Conservation (phyloP, 2,797 vertebrate genomes). For the Pogoniulus pusillus region DNA sequence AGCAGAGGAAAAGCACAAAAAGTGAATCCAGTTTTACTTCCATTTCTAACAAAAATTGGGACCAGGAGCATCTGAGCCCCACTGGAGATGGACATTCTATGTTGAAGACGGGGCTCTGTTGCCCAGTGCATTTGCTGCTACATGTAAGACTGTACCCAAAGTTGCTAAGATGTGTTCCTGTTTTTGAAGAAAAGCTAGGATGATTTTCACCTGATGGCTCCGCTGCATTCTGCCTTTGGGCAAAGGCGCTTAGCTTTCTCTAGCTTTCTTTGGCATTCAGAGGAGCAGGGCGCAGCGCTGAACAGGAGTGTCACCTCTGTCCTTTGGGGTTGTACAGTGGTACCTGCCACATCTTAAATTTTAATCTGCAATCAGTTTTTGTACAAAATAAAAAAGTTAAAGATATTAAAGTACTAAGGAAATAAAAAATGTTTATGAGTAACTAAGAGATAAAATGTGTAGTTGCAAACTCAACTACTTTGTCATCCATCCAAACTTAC, state of each 20-base stretch:
- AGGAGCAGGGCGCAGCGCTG: not conserved
- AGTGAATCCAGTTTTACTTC: slow-evolving; percentile 46
- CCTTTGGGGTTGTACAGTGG: slow-evolving; percentile 24
- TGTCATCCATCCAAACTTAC: slow-evolving; percentile 36
- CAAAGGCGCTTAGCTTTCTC: slow-evolving; percentile 9
- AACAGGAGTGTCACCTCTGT: slow-evolving; percentile 8
- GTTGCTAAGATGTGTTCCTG: slow-evolving; percentile 21
- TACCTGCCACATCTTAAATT: not conserved
- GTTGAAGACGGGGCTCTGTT: slow-evolving; percentile 33
- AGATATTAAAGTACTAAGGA: slow-evolving; percentile 54
- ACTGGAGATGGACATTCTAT: slow-evolving; percentile 21
- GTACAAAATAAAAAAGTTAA: slow-evolving; percentile 12
- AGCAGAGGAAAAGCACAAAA: slow-evolving; percentile 31
- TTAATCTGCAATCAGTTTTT: slow-evolving; percentile 54
- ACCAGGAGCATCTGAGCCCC: slow-evolving; percentile 67
- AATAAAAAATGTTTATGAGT: slow-evolving; percentile 54
- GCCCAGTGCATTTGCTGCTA: slow-evolving; percentile 65
- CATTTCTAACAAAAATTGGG: slow-evolving; percentile 55
- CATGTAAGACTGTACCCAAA: slow-evolving; percentile 33
- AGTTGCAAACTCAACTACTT: slow-evolving; percentile 30
- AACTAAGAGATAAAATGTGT: slow-evolving; percentile 49
- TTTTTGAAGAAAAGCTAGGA: slow-evolving; percentile 36
- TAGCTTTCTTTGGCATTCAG: slow-evolving; percentile 14
- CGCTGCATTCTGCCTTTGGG: slow-evolving; percentile 19
- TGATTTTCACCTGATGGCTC: not conserved